Evolutionary conservation across 2,888 invertebrate species (phyloP), one percentile per base, ranked within the genome.

Genomic region (Venusia cambrica): DNA sequence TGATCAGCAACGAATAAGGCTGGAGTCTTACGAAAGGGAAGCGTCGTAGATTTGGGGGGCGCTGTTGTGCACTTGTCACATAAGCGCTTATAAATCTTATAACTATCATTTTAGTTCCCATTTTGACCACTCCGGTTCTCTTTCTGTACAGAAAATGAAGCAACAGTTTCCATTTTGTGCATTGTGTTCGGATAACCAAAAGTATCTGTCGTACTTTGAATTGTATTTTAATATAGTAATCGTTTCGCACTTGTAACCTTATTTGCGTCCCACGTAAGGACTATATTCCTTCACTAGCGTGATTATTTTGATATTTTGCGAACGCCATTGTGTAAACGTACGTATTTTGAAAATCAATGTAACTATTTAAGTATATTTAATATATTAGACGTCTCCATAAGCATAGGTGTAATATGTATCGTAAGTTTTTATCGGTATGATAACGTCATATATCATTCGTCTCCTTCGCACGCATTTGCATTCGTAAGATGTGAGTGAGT

Each of bases 341-440:
- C 50, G 48, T 38, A 51, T 46, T 62, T 50, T 41, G 48, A 52
- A 44, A 56, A 67, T 80, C 70, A 61, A 63, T 76, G 72, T 81
- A 76, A 71, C 65, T 80, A 80, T 67, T 63, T 84, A 83, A 83
- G 77, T 73, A 79, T 77, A 77, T 78, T 76, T 81, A 81, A 78
- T 81, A 83, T 80, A 79, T 71, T 83, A 83, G 75, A 73, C 73
- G 76, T 84, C 72, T 79, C 75, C 69, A 65, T 68, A 83, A 81
- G 83, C 61, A 30, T 77, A 79, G 70, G 40, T 51, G 35, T 81
- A 83, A 80, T 75, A 63, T 73, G 71, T 78, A 76, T 64, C 26
- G 72, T 84, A 85, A 85, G 84, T 81, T 85, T 85, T 81, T 84
- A 84, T 73, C 73, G 72, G 68, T 80, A 75, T 67, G 59, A 59